Conservation (phyloP, 2,888 invertebrate species). For the Salticus scenicus region DNA sequence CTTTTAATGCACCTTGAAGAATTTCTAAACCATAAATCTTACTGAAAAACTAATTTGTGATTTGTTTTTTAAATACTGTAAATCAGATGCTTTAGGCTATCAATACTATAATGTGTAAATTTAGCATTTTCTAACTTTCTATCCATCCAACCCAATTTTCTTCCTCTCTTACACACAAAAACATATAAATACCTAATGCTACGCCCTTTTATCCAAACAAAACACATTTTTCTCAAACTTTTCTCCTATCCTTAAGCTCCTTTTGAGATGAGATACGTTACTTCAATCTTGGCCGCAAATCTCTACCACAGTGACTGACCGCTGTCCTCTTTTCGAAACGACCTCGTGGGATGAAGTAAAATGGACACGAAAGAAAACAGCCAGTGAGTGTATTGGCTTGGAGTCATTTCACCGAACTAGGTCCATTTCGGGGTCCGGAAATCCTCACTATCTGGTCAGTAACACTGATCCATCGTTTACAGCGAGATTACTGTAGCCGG, state of each 20-base stretch:
- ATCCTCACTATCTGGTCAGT: constrained; percentile 14
- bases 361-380: background rate
- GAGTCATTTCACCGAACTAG: background rate
- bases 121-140: no score
- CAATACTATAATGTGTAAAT: no score
- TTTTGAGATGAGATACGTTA: background rate
- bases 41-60: no score
- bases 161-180: no score
- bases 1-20: no score
- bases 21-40: no score
- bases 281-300: background rate
- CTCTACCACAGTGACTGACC: background rate
- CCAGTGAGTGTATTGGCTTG: background rate
- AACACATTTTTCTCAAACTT: background rate
- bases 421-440: constrained; percentile 7
- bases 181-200: no score
- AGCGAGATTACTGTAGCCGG: constrained; percentile 38
- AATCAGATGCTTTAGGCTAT: no score
- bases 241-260: background rate
- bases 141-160: no score
- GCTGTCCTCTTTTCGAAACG: background rate
- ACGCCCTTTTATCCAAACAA: background rate
- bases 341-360: background rate
- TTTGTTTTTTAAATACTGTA: no score
- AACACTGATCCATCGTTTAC: constrained; percentile 53